Base-by-base conservation (phyloP, 2,888 invertebrate species). In the Drosophila paracracens region DNA sequence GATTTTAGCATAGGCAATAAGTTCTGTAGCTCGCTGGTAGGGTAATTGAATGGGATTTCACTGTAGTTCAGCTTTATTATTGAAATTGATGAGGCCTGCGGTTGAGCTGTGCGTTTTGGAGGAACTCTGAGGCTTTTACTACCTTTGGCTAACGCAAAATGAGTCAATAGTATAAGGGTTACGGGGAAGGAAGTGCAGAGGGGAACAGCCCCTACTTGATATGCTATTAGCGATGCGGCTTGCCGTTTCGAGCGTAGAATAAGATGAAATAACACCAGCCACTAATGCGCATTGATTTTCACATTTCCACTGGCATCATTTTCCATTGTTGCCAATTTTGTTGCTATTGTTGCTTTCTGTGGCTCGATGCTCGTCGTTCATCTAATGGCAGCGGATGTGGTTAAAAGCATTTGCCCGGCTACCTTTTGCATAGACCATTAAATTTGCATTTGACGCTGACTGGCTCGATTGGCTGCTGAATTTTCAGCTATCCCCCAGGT, bases 341-440 rank as follows among this genome's bases (percentile, higher is more conserved):
- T 16, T 58, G 48, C 54, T 73, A 25, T 18, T 62, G 53, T 6
- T 65, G 68, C 33, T 63, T 68, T 77, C n/a, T 59, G 61, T 63
- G 62, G 54, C 59, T 8, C 40, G 40, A 56, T 57, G 59, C 50
- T 66, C 68, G 69, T 40, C 61, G 66, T 74, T 74, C 77, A 74
- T 72, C 89, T 87, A 88, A 89, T 89, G 85, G 88, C 88, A 78
- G 70, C 89, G 89, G 89, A 87, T 89, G 88, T 89, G 87, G 89
- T 87, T 89, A 87, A 87, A 87, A 87, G 87, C 87, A 89, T 87
- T 87, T 89, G 78, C 83, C 88, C 73, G 70, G 81, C 81, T 87
- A 88, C 83, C 89, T 88, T 88, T 84, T 80, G 81, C 83, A 89
- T 89, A 87, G 85, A 85, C 88, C 87, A 87, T 87, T 89, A 87